phyloP scores from a whole-genome alignment of 2,888 invertebrate genomes.

The Dasypolia templi region DNA sequence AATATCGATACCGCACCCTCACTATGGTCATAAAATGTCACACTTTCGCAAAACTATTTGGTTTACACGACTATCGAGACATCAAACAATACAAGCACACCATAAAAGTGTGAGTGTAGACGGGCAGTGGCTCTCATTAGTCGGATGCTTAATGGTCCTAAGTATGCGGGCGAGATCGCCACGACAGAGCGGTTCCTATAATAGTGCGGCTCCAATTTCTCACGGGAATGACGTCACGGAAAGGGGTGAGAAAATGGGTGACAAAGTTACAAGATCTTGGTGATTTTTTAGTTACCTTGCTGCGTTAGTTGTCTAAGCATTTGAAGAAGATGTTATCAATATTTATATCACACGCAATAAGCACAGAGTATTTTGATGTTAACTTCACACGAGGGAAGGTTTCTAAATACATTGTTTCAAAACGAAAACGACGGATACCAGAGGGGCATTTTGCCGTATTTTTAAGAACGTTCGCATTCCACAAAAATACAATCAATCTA shows the following conservation, averaged over 20 bases:
- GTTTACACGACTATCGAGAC: conserved; percentile 19
- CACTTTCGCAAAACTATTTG: conserved; percentile 33
- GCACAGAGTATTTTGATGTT: neutral
- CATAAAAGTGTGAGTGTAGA: conserved; percentile 65
- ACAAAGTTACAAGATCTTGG: neutral
- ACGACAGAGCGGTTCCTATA: conserved; percentile 70
- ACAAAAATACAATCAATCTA: too few relatives aligned
- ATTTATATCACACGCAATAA: neutral
- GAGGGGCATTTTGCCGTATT: too few relatives aligned
- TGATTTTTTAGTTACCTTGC: neutral
- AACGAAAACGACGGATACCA: too few relatives aligned
- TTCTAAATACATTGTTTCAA: neutral
- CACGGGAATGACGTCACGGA: conserved; percentile 25
- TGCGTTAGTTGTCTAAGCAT: neutral
- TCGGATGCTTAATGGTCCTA: conserved; percentile 85
- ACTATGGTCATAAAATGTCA: conserved; percentile 22
- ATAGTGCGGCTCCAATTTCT: conserved; percentile 47
- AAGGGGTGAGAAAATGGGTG: neutral
- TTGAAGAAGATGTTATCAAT: neutral
- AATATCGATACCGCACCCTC: conserved; percentile 5
- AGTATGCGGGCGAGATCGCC: conserved; percentile 86
- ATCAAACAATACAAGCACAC: conserved; percentile 53
- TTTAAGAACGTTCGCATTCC: too few relatives aligned
- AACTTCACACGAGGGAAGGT: neutral
- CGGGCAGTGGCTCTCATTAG: conserved; percentile 82